Percentiles rank a stretch among this genome's conserved stretches.
Conservation (phyloP, 2,113 vertebrate species). For the Micromys minutus region DNA sequence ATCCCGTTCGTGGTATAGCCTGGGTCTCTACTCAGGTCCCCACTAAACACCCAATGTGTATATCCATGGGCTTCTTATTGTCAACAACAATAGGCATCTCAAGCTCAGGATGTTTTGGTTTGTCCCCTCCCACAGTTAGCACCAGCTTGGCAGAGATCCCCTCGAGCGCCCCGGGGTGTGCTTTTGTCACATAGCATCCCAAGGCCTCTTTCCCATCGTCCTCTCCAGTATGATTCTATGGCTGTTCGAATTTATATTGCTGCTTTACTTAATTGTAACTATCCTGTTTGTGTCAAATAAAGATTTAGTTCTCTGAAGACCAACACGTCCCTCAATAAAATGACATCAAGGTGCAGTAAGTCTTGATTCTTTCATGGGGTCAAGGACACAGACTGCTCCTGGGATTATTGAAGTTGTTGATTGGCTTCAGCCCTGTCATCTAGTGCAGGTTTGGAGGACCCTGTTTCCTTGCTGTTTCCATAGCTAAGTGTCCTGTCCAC, state of each 20-base stretch:
- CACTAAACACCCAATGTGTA: neutral
- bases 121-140: neutral
- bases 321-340: accelerated
- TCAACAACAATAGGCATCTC: neutral
- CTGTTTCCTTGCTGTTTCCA: neutral
- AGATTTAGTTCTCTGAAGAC: neutral
- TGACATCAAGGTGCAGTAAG: neutral
- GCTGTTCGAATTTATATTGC: neutral
- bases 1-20: neutral
- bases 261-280: neutral
- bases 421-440: neutral
- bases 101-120: neutral
- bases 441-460: neutral
- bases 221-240: neutral
- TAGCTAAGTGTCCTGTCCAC: neutral
- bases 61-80: neutral
- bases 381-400: neutral
- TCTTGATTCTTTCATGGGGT: neutral
- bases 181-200: neutral
- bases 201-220: neutral
- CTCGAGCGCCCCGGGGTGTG: neutral
- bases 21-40: neutral
- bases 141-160: neutral
- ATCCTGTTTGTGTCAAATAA: neutral
- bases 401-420: neutral